Conservation (phyloP, 2,888 invertebrate genomes). For the Zygothrica quintamaculata region DNA sequence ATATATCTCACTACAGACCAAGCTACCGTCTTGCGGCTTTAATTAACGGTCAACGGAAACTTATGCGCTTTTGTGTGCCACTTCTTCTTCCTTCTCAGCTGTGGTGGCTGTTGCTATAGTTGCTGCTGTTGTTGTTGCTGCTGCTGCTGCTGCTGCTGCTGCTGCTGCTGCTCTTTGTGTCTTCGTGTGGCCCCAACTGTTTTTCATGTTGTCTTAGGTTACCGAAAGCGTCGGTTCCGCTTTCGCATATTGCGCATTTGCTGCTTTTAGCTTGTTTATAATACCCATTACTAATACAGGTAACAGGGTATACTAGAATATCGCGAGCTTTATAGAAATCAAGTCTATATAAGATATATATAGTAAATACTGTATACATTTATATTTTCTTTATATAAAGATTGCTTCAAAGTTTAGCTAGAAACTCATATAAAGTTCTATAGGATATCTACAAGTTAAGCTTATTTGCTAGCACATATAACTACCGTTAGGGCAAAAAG, state of each 20-base stretch:
- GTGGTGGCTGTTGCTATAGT: background rate
- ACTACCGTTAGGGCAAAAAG: slow-evolving; percentile 51
- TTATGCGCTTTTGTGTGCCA: slow-evolving; percentile 72
- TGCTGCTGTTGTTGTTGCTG: slow-evolving; percentile 15
- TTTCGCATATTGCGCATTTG: slow-evolving; percentile 59
- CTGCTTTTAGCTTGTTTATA: slow-evolving; percentile 35
- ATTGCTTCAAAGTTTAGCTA: background rate
- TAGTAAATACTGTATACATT: background rate
- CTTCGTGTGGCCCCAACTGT: slow-evolving; percentile 59
- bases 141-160: slow-evolving; percentile 10
- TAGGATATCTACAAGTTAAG: slow-evolving; percentile 12
- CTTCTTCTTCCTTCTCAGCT: slow-evolving; percentile 42
- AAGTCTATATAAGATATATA: too few species aligned
- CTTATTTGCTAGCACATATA: background rate
- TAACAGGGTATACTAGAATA: background rate
- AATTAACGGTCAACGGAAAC: slow-evolving; percentile 79
- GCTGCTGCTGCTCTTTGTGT: slow-evolving; percentile 32
- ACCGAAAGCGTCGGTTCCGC: slow-evolving; percentile 71
- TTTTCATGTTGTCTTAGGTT: slow-evolving; percentile 73
- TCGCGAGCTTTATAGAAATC: too few species aligned
- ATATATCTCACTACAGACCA: slow-evolving; percentile 24
- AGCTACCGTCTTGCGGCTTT: slow-evolving; percentile 73
- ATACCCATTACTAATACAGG: slow-evolving; percentile 19
- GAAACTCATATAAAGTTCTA: background rate
- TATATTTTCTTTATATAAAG: background rate